These are phyloP conservation scores for Turnix velox DNA, from an alignment of 2,113 vertebrate species.

Conservation along the genomic window DNA sequence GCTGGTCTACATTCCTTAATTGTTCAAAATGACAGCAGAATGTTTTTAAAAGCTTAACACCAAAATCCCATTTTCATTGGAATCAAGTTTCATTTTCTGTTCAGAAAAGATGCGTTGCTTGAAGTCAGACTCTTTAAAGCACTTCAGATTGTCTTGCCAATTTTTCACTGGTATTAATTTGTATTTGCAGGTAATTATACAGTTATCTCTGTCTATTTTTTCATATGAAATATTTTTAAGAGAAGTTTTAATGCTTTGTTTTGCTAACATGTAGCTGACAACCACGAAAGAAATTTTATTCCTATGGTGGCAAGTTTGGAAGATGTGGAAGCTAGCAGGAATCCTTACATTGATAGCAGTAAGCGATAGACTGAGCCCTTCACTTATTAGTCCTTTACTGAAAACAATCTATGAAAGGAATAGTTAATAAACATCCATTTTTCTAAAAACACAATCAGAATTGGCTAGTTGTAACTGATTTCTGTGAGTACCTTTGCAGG, in stretches of 20 bases:
- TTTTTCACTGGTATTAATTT: not conserved
- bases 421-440: not conserved
- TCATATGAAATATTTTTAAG: not conserved
- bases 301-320: not conserved
- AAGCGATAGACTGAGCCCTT: not conserved
- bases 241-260: not conserved
- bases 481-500: constrained; percentile 1
- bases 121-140: not conserved
- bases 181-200: not conserved
- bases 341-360: not conserved
- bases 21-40: not conserved
- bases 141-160: not conserved
- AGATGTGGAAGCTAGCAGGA: not conserved
- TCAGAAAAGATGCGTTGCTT: not conserved
- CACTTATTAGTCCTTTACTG: not conserved
- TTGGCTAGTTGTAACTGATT: not conserved
- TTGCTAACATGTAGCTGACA: not conserved
- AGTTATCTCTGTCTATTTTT: not conserved
- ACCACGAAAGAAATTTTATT: not conserved
- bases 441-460: not conserved
- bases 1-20: not conserved
- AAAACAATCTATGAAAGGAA: not conserved
- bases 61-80: not conserved
- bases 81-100: not conserved
- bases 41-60: not conserved